phyloP scores from a whole-genome alignment of 2,888 invertebrate species.

The Cartodere bifasciata region DNA sequence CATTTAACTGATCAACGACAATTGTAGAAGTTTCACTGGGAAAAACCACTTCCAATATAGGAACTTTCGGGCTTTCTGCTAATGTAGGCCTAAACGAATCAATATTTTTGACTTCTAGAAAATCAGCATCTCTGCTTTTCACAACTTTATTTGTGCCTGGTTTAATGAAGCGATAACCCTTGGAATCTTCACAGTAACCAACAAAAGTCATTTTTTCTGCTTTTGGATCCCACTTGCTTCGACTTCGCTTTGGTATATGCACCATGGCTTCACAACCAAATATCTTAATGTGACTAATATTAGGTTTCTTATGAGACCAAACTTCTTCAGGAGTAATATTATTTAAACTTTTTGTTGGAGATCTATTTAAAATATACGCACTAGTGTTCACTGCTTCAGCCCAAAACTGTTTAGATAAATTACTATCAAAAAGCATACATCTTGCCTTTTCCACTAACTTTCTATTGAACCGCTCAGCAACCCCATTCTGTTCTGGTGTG shows the following conservation, averaged over 20 bases:
- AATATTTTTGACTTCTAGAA: no score
- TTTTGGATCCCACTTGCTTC: conserved; percentile 16
- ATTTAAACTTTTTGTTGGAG: conserved; percentile 4
- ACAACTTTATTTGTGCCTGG: conserved; percentile 9
- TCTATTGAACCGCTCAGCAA: conserved; percentile 15
- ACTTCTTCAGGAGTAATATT: conserved; percentile 10
- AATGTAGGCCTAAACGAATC: no score
- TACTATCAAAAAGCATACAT: conserved; percentile 13
- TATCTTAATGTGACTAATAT: conserved; percentile 16
- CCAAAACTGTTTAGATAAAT: conserved; percentile 12
- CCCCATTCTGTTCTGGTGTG: conserved; percentile 21
- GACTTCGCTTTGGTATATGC: conserved; percentile 13
- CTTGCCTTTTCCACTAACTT: no score
- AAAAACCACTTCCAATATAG: no score
- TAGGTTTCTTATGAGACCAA: conserved; percentile 16
- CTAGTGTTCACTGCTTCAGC: conserved; percentile 13
- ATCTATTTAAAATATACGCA: conserved; percentile 13
- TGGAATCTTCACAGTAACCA: conserved; percentile 15
- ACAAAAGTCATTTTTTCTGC: conserved; percentile 13
- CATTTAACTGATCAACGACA: no score
- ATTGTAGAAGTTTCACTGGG: no score
- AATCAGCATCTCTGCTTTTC: conserved; percentile 10
- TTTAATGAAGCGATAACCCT: conserved; percentile 17
- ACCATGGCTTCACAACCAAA: conserved; percentile 14
- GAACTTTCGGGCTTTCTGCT: no score